A percentile compares a stretch with the other conserved stretches of the same genome.
phyloP scores from a whole-genome alignment of 2,888 invertebrate genomes.

The Dorcus parallelipipedus region DNA sequence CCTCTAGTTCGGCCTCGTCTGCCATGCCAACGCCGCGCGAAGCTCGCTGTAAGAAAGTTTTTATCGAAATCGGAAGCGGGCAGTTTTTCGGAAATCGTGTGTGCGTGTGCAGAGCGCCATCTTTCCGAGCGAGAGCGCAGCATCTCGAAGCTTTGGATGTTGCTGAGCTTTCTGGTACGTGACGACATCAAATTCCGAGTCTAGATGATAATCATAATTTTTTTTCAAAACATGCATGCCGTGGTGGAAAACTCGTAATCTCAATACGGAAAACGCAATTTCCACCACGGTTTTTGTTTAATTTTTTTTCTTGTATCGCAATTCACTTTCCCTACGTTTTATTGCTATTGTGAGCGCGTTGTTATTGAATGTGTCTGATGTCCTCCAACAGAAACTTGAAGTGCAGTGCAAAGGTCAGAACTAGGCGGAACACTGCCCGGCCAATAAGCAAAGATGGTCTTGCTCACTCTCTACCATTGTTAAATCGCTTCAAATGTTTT shows the following conservation, averaged over 20 bases:
- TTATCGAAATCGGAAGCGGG: not conserved
- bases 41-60: not conserved
- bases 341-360: not conserved
- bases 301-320: not conserved
- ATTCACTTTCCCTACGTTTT: not conserved
- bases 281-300: not conserved
- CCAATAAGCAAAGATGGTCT: conserved; percentile 6
- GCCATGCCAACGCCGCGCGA: not conserved
- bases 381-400: conserved; percentile 12
- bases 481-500: no score
- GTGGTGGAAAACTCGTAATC: no score
- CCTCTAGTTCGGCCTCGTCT: not conserved
- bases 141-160: no score
- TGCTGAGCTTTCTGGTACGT: no score
- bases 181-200: no score
- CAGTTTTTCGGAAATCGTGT: not conserved
- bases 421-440: conserved; percentile 17
- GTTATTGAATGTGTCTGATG: not conserved
- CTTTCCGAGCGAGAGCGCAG: not conserved
- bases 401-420: conserved; percentile 22
- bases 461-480: no score
- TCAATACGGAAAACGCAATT: no score
- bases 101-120: not conserved
- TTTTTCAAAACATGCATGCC: no score
- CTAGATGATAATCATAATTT: no score